Evolutionary conservation across 2,888 invertebrate species (phyloP), one percentile per base, ranked within the genome.

Genomic region (Diabrotica balteata): DNA sequence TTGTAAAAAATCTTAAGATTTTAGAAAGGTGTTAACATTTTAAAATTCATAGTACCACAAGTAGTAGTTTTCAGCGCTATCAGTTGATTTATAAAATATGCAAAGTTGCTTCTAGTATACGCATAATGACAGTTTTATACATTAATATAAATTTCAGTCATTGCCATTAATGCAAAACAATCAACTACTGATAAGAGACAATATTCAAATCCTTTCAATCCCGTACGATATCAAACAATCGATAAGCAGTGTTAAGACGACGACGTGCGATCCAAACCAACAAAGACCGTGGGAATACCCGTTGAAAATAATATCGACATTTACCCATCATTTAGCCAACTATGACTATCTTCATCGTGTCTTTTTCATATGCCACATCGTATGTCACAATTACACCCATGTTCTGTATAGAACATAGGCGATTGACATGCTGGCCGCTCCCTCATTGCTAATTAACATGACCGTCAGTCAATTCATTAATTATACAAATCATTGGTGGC

Each of bases 281-380:
- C 60, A 54, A 61, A 60, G 46, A 67, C 65, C 73, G 73, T 73
- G 73, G 67, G 73, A 73, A 73, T 55, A 49, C 32, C 63, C 57
- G 69, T 68, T 69, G 68, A 69, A 71, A 63, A 72, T 70, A 73
- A 68, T 75, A 75, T 75, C 74, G 60, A 62, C 59, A 51, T 44
- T 59, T 52, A 47, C 58, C 55, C 59, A 72, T 74, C 72, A 74
- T 64, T 70, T 65, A 72, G 22, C 73, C 75, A 74, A 75, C 73
- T 77, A 77, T 76, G 76, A 76, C 76, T 75, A 77, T 76, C 76
- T 71, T 49, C 62, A 70, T 69, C 73, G 75, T 75, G 75, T 76
- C 73, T 73, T 77, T 76, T 76, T 76, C 76, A 77, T 77, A 77
- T 76, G 72, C 77, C 64, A 67, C 70, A 68, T 75, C 73, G 77